Evolutionary conservation across 1,140 invertebrate species (phyloP).

Genomic region (Penaeus japonicus): DNA sequence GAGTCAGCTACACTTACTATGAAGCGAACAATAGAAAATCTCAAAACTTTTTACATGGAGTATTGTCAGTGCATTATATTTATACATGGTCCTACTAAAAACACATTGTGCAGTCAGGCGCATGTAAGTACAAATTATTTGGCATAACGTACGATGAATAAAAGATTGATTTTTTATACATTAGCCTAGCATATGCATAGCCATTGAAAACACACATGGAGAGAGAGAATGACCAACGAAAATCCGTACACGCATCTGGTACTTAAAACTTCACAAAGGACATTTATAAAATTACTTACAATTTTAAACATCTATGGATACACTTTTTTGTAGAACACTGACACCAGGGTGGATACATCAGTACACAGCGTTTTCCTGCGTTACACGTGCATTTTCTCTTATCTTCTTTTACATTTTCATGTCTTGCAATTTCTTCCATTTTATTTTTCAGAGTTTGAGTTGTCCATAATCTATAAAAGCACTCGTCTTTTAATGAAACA

Average conservation of each 20-base stretch:
- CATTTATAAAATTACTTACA: conserved; percentile 58
- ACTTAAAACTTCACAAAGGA: conserved; percentile 56
- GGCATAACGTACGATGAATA: conserved; percentile 55
- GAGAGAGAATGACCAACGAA: conserved; percentile 50
- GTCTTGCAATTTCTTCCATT: conserved; percentile 21
- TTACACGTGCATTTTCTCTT: conserved; percentile 26
- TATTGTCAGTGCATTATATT: conserved; percentile 55
- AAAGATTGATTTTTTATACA: conserved; percentile 47
- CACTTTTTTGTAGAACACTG: conserved; percentile 54
- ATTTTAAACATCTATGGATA: conserved; percentile 58
- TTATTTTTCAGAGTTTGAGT: conserved; percentile 26
- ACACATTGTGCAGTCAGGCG: conserved; percentile 55
- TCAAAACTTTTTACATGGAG: conserved; percentile 54
- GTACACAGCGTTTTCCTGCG: conserved; percentile 47
- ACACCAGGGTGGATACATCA: conserved; percentile 52
- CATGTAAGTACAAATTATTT: conserved; percentile 57
- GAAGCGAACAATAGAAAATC: conserved; percentile 55
- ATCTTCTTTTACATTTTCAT: neutral
- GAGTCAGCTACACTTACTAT: conserved; percentile 49
- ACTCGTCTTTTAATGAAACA: neutral
- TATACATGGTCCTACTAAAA: conserved; percentile 54
- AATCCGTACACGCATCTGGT: conserved; percentile 42
- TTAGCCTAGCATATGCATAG: conserved; percentile 53
- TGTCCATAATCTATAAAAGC: conserved; percentile 22
- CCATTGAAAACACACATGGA: conserved; percentile 55